Evolutionary conservation across 1,140 invertebrate species (phyloP), one percentile per base, ranked within the genome.

Genomic region (Heliconius hermathena): DNA sequence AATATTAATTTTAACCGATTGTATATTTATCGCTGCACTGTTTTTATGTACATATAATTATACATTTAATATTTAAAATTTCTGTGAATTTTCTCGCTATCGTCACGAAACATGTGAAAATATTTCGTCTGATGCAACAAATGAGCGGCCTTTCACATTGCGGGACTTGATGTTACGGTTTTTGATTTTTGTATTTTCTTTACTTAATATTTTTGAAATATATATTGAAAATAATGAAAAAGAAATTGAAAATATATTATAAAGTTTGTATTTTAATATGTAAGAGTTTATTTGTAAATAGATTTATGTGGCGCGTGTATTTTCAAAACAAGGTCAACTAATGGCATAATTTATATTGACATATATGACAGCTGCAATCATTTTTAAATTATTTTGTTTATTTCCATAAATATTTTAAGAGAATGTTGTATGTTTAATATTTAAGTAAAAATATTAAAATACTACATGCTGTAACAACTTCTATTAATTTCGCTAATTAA

Each of bases 91-190:
- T 66, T 66, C 22, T 85, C 85, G 83, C 78, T 79, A 73, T 73
- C 46, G 36, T 76, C 73, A 74, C 8, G 38, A 73, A 60, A 38
- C 20, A 26, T 33, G 18, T 49, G 60, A 66, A 66, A 66, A 29
- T 66, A 66, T 66, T 66, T 26, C 22, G 60, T 81, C 82, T 83
- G 82, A 83, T 83, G 82, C 77, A 83, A 83, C 49, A 79, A 22
- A 57, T 72, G 29, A 3, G 16, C 38, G 57, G 52, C 74, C 82
- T 83, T 83, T 78, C 82, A 83, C 78, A 75, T 81, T 81, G 75
- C 79, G 74, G 79, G 11, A 73, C 26, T 70, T 77, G 20, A 29
- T n/a, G 74, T 70, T 76, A 29, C 74, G 74, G 18, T 36, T 26
- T 46, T 66, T 29, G 29, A 16, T 29, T 26, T 66, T 57, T n/a